These are phyloP conservation scores for Microctonus brassicae DNA, from an alignment of 2,888 invertebrate species.

Conservation along the genomic window DNA sequence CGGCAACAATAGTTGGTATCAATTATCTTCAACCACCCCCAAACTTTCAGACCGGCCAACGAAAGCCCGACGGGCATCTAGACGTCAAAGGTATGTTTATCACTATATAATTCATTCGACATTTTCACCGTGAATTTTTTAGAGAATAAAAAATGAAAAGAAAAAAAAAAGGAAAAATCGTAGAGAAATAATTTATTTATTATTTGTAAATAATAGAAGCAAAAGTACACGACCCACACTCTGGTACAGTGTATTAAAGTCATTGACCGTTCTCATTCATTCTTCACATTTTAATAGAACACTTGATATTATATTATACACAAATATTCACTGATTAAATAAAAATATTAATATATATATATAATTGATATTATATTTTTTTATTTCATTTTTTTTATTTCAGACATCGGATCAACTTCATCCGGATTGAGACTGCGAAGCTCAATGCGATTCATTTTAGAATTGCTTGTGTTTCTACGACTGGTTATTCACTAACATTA, in stretches of 20 bases:
- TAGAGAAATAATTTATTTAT: no score
- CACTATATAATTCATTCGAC: slow-evolving; percentile 20
- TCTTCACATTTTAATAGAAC: not conserved
- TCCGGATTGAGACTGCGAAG: slow-evolving; percentile 46
- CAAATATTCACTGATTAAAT: not conserved
- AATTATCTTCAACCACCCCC: slow-evolving; percentile 67
- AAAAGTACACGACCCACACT: no score
- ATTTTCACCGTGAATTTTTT: not conserved
- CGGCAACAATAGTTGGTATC: slow-evolving; percentile 64
- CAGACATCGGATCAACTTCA: slow-evolving; percentile 48
- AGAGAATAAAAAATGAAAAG: no score
- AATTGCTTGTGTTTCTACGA: slow-evolving; percentile 54
- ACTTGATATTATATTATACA: not conserved
- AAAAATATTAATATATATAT: not conserved
- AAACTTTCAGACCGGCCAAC: slow-evolving; percentile 66
- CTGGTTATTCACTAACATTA: slow-evolving; percentile 50
- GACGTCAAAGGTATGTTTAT: slow-evolving; percentile 63
- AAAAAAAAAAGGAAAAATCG: no score
- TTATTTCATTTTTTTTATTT: slow-evolving; percentile 33
- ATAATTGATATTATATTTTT: no score
- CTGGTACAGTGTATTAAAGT: no score
- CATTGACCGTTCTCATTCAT: not conserved
- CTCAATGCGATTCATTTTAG: slow-evolving; percentile 50
- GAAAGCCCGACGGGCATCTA: slow-evolving; percentile 65
- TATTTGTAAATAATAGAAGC: no score